Evolutionary conservation across 2,797 vertebrate species (phyloP).

Genomic region (Sciaenops ocellatus): DNA sequence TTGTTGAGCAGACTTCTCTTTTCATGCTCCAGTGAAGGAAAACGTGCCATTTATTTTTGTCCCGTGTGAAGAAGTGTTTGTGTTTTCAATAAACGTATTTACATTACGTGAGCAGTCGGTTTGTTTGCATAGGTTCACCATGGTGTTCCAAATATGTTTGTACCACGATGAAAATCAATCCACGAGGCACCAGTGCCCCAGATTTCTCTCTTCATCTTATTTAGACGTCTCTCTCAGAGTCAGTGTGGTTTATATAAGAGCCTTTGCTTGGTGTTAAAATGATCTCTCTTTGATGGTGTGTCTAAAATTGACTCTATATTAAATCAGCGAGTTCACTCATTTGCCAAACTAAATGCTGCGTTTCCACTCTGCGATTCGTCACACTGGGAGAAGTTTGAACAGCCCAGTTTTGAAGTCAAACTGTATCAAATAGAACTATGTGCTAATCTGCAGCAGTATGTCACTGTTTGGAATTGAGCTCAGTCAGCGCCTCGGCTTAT

Average conservation of each 20-base stretch:
- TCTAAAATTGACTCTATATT: slow-evolving; percentile 12
- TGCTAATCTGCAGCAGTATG: slow-evolving; percentile 31
- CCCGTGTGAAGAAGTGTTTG: slow-evolving; percentile 67
- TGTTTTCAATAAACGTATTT: slow-evolving; percentile 83
- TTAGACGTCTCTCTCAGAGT: not conserved
- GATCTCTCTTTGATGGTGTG: not conserved
- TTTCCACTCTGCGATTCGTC: slow-evolving; percentile 23
- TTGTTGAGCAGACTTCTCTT: slow-evolving; percentile 42
- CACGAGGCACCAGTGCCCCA: not conserved
- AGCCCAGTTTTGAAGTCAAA: slow-evolving; percentile 19
- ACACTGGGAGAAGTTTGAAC: not conserved
- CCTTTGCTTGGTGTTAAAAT: not conserved
- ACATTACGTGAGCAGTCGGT: slow-evolving; percentile 33
- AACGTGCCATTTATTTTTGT: slow-evolving; percentile 72
- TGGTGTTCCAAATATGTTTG: not conserved
- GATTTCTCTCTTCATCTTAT: slow-evolving; percentile 20
- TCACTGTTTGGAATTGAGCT: slow-evolving; percentile 36
- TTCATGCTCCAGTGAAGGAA: slow-evolving; percentile 49
- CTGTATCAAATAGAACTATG: slow-evolving; percentile 12
- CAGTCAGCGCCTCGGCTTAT: slow-evolving; percentile 33
- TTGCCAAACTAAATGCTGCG: slow-evolving; percentile 1
- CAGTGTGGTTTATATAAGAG: not conserved
- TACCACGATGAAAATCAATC: slow-evolving; percentile 18
- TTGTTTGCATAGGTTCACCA: slow-evolving; percentile 28
- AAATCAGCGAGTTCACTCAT: slow-evolving; percentile 5